A percentile compares a stretch with the other conserved stretches of the same genome.
phyloP scores from a whole-genome alignment of 2,797 vertebrate genomes.

The Zenarchopterus dispar region DNA sequence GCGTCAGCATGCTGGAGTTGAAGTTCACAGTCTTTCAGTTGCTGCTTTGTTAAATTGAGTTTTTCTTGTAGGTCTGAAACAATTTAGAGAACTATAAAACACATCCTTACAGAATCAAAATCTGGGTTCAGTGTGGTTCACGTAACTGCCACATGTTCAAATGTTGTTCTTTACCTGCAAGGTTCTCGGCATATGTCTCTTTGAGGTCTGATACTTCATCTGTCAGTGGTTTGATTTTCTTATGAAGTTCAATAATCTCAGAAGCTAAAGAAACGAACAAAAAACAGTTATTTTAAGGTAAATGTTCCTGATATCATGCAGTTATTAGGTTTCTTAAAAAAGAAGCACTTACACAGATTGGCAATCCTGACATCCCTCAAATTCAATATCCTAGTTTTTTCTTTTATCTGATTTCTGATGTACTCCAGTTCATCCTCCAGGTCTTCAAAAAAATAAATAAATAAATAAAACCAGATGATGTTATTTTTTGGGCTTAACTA shows the following conservation, averaged over 20 bases:
- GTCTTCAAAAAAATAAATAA: slow-evolving; percentile 31
- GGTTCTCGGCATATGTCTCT: not conserved
- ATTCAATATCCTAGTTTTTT: slow-evolving; percentile 18
- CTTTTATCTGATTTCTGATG: slow-evolving; percentile 35
- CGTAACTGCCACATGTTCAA: not conserved
- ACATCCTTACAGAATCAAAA: not conserved
- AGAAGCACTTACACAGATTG: slow-evolving; percentile 44
- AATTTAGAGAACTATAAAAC: not conserved
- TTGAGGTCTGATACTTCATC: slow-evolving; percentile 18
- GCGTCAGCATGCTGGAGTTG: slow-evolving; percentile 11
- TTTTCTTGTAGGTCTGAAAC: slow-evolving; percentile 40
- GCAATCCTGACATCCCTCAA: slow-evolving; percentile 1
- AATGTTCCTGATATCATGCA: not conserved
- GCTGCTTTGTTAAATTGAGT: slow-evolving; percentile 15
- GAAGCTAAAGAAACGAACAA: slow-evolving; percentile 26
- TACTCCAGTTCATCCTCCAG: slow-evolving; percentile 45
- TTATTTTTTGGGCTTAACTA: not conserved
- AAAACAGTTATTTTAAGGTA: not conserved
- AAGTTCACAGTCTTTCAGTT: slow-evolving; percentile 47
- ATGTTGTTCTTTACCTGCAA: slow-evolving; percentile 27
- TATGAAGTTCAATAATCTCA: slow-evolving; percentile 47
- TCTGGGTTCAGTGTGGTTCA: not conserved
- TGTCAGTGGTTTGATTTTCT: slow-evolving; percentile 35
- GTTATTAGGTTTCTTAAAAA: not conserved
- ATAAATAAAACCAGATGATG: not conserved